Percentiles rank a stretch among this genome's conserved stretches.
phyloP scores from a whole-genome alignment of 1,140 invertebrate species.

The Musca vetustissima region DNA sequence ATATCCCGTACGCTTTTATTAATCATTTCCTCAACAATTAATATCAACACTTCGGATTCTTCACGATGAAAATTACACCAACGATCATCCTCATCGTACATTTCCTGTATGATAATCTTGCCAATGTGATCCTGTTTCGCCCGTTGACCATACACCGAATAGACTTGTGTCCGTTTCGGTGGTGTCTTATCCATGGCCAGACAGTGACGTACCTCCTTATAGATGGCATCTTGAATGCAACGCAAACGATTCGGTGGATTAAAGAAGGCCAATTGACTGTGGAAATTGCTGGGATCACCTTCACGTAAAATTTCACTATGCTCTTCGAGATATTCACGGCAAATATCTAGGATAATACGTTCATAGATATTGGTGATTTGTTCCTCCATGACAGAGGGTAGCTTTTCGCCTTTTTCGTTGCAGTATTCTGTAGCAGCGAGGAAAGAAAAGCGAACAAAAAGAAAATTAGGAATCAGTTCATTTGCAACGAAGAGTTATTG shows the following conservation, averaged over 20 bases:
- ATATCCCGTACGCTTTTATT: slow-evolving; percentile 10
- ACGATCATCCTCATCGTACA: slow-evolving; percentile 35
- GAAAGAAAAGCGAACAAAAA: slow-evolving; percentile 3
- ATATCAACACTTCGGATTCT: slow-evolving; percentile 33
- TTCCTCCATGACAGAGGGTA: slow-evolving; percentile 33
- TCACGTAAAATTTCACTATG: slow-evolving; percentile 25
- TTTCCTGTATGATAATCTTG: slow-evolving; percentile 35
- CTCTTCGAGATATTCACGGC: slow-evolving; percentile 35
- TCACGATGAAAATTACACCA: slow-evolving; percentile 38
- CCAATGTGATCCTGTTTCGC: slow-evolving; percentile 35
- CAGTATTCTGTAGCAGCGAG: slow-evolving; percentile 26
- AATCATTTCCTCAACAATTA: slow-evolving; percentile 33
- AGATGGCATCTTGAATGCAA: slow-evolving; percentile 32
- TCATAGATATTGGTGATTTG: slow-evolving; percentile 41
- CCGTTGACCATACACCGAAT: slow-evolving; percentile 32
- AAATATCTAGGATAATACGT: slow-evolving; percentile 38
- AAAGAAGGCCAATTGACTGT: slow-evolving; percentile 32
- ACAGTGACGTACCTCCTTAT: slow-evolving; percentile 31
- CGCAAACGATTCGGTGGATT: slow-evolving; percentile 35
- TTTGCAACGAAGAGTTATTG: slow-evolving; percentile 9
- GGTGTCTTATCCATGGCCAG: slow-evolving; percentile 29
- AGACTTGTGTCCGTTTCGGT: slow-evolving; percentile 25
- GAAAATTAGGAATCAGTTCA: not conserved
- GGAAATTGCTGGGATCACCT: slow-evolving; percentile 28
- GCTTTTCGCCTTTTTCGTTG: slow-evolving; percentile 27